Evolutionary conservation across 1,140 invertebrate species (phyloP).

Genomic region (Phthorimaea operculella): DNA sequence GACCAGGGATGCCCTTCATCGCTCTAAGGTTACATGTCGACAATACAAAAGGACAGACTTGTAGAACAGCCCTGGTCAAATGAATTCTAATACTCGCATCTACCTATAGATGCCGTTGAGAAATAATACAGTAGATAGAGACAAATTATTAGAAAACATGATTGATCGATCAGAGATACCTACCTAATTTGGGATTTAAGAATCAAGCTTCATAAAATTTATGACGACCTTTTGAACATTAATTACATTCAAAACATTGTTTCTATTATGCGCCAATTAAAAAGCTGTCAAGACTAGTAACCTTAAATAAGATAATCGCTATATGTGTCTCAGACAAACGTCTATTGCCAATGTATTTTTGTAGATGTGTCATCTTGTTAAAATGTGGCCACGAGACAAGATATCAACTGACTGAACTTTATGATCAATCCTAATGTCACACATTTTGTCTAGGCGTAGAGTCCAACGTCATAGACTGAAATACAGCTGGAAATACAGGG

Average conservation of each 20-base stretch:
- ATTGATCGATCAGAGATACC: too few species aligned
- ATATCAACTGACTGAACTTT: slow-evolving; percentile 30
- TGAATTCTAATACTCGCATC: too few species aligned
- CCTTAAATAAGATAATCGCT: not conserved
- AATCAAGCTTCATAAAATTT: too few species aligned
- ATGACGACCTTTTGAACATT: too few species aligned
- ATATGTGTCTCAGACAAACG: slow-evolving; percentile 9
- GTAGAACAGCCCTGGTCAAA: not conserved
- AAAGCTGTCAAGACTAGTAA: too few species aligned
- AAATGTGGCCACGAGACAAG: slow-evolving; percentile 38
- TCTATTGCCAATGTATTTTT: slow-evolving; percentile 37
- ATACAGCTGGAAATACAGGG: too few species aligned
- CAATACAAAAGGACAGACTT: not conserved
- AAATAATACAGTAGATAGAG: too few species aligned
- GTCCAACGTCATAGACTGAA: not conserved
- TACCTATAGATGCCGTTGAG: too few species aligned
- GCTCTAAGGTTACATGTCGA: not conserved
- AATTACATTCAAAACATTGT: too few species aligned
- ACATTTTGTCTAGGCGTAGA: slow-evolving; percentile 13
- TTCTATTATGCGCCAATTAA: too few species aligned
- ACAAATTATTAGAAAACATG: too few species aligned
- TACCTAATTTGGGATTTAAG: too few species aligned
- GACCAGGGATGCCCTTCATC: slow-evolving; percentile 26
- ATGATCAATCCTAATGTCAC: slow-evolving; percentile 31
- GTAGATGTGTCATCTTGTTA: slow-evolving; percentile 47